Percentiles rank a stretch among this genome's conserved stretches.
Evolutionary conservation across 2,797 vertebrate genomes (phyloP).

Genomic region (Sparidentex hasta): DNA sequence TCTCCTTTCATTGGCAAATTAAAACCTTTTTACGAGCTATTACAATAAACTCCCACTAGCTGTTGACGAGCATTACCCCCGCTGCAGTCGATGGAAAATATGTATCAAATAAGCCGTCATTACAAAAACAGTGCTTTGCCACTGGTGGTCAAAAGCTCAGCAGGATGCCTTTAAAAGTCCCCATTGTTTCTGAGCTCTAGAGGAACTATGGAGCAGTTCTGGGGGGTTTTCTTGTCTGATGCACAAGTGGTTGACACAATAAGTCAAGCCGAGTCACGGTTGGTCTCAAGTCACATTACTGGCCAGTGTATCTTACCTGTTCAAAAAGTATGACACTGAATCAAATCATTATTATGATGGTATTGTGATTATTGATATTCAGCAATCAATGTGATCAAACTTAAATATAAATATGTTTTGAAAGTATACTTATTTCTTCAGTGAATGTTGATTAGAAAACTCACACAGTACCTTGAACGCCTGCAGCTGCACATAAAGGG

Average conservation of each 20-base stretch:
- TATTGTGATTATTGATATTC: too few species aligned
- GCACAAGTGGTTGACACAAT: too few species aligned
- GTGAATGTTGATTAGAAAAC: background rate
- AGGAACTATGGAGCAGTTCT: background rate
- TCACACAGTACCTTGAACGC: too few species aligned
- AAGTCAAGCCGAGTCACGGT: too few species aligned
- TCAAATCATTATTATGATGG: too few species aligned
- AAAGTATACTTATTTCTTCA: too few species aligned
- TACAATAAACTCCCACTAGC: background rate
- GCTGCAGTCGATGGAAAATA: background rate
- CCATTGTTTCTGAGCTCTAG: background rate
- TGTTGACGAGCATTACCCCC: background rate
- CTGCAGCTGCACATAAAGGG: background rate
- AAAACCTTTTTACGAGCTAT: constrained; percentile 8
- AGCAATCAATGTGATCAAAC: too few species aligned
- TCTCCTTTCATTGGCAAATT: constrained; percentile 22
- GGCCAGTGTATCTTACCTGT: too few species aligned
- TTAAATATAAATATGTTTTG: too few species aligned
- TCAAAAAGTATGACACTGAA: too few species aligned
- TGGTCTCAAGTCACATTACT: too few species aligned
- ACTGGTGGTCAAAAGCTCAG: background rate
- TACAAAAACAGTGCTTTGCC: background rate
- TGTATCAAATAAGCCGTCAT: background rate
- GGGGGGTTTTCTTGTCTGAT: too few species aligned
- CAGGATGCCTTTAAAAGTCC: background rate